These are phyloP conservation scores for Microctonus brassicae DNA, from an alignment of 2,888 invertebrate genomes.

Conservation along the genomic window DNA sequence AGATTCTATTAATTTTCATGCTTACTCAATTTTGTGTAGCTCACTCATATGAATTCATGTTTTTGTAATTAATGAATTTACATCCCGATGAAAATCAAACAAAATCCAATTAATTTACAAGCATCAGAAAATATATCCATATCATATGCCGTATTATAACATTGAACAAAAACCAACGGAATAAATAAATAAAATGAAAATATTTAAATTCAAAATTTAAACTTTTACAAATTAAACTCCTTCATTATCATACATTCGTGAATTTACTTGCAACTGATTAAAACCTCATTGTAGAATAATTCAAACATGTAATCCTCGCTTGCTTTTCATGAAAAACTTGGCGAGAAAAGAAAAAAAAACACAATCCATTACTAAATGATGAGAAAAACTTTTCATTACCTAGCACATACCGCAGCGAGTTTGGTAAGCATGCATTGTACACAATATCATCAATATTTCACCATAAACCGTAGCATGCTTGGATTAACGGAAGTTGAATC, in stretches of 20 bases:
- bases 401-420: not conserved
- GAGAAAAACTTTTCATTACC: not conserved
- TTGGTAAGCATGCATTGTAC: not conserved
- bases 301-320: not conserved
- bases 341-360: too few species aligned
- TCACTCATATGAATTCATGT: not conserved
- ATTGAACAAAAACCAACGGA: not conserved
- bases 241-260: not conserved
- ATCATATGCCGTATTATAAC: not conserved
- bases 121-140: not conserved
- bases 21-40: not conserved
- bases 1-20: not conserved
- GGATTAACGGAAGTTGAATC: not conserved
- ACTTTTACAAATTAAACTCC: not conserved
- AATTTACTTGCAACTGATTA: not conserved
- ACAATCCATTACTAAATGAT: not conserved
- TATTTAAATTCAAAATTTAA: not conserved
- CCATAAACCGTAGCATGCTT: not conserved
- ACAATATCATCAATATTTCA: constrained; percentile 1
- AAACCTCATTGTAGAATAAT: not conserved
- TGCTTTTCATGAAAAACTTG: not conserved
- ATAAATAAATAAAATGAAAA: not conserved
- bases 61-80: constrained; percentile 3
- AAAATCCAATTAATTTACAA: not conserved
- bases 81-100: not conserved